phyloP scores from a whole-genome alignment of 1,140 invertebrate genomes.

The Linepithema humile region DNA sequence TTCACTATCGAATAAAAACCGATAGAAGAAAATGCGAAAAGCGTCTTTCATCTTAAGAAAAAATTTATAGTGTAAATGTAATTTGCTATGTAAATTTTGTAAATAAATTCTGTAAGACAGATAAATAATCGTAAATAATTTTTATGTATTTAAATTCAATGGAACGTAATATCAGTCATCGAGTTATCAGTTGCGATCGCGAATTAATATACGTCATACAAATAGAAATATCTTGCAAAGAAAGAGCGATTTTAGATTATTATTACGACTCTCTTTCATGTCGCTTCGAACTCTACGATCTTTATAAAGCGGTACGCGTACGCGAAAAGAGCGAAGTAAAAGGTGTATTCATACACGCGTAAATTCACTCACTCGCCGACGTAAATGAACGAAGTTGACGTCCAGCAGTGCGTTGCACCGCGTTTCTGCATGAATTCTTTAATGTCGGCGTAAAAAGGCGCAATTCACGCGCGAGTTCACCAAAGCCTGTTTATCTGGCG shows the following conservation, averaged over 20 bases:
- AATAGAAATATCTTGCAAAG: neutral
- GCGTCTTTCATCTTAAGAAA: no score
- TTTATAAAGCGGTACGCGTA: slow-evolving; percentile 1
- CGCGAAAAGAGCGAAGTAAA: neutral
- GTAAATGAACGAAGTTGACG: slow-evolving; percentile 43
- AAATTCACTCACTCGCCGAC: slow-evolving; percentile 1
- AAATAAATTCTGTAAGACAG: no score
- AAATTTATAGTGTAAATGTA: no score
- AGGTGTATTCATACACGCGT: neutral
- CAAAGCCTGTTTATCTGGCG: neutral
- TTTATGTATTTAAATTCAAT: no score
- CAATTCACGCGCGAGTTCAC: neutral
- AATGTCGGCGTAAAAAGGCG: neutral
- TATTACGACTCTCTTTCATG: neutral
- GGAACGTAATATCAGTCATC: no score
- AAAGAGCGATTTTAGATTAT: neutral
- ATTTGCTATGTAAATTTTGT: no score
- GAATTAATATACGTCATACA: neutral
- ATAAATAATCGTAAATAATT: no score
- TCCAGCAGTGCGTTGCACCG: neutral
- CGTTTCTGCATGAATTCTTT: slow-evolving; percentile 5
- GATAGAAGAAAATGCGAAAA: no score
- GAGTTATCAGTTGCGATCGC: no score
- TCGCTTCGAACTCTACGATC: neutral
- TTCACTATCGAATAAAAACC: no score